Base-by-base conservation (phyloP, 2,888 invertebrate species). In the Oasisia sp. region DNA sequence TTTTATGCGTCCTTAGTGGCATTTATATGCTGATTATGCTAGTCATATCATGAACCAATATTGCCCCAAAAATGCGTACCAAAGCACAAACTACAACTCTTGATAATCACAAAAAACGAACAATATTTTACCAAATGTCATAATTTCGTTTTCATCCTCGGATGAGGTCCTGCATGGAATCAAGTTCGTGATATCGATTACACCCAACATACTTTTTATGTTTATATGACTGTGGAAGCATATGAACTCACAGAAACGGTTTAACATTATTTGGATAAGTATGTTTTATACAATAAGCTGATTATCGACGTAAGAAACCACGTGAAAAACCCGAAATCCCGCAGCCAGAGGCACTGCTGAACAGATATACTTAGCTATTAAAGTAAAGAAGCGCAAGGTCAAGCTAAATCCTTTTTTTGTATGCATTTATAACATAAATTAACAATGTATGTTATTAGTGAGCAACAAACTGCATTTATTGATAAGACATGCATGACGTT, bases 21-120 rank as follows among this genome's bases (percentile, higher is more conserved):
- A 19, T 74, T 74, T 74, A 27, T 74, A 7, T 74, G 74, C 19
- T 74, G 27, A 74, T 74, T 74, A 5, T 74, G 74, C 74, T 74
- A 74, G 74, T 27, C 74, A 74, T 74, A 74, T 74, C 74, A 74
- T 74, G 74, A 74, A 74, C 74, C 74, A 74, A 74, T 74, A 74
- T 7, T 74, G 74, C 14, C 14, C 27, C 19, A 74, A 74, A 74
- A 74, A 5, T 74, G 74, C 27, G 74, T 74, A 74, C n/a, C 14
- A 74, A 74, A 12, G n/a, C 19, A 74, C 74, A 74, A n/a, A 74
- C 7, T 19, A 74, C 74, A n/a, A 74, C n/a, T 74, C 19, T 74
- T n/a, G 7, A 74, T 74, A 27, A 5, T 74, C 27, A 74, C 74
- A 74, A 74, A n/a, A 74, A 74, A 74, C 74, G 27, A 7, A 74